Evolutionary conservation across 2,797 vertebrate genomes (phyloP), one percentile per base, ranked within the genome.

Genomic region (Benthosema pterotum): DNA sequence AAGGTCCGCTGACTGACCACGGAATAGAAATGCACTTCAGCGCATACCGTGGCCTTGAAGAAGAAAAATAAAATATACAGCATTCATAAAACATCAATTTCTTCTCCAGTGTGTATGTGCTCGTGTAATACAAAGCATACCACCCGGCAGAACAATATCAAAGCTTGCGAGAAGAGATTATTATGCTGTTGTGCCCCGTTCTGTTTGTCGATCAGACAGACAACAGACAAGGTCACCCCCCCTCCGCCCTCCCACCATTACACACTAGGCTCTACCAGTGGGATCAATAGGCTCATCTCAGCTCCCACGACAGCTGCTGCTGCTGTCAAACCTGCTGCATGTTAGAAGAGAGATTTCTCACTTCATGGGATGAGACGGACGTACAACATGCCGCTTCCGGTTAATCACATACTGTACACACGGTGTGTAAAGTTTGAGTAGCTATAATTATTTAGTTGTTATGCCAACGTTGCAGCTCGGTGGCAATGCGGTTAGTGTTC

Each of bases 201-300:
- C 61, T 59, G 43, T 75, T 58, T 72, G 66, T 82, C 77, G 75
- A 47, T 84, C 79, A 75, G 67, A 6, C 15, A 19, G 42, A 42
- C 60, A 38, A 59, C 60, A 75, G 71, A 72, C 81, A 84, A 84
- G 77, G 87, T 86, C 82, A 67, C 72, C 75, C 55, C 69, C 72
- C 75, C 57, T 69, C 54, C 57, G 63, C 48, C 46, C 65, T 25
- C 75, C 32, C 71, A 62, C 52, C 72, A 80, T 74, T 67, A 74
- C 66, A 75, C 74, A 28, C 50, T 38, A 19, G 42, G 60, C 72
- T 76, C 72, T 76, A 65, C 57, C 69, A 45, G 72, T 52, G 55
- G 42, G 61, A 88, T 89, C 84, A 65, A 88, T 87, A 80, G 61
- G 0, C 38, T 42, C n/a, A 65, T 57, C 71, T 74, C 80, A 59